Conservation (phyloP, 1,140 invertebrate genomes). For the Eubasilissa regina region DNA sequence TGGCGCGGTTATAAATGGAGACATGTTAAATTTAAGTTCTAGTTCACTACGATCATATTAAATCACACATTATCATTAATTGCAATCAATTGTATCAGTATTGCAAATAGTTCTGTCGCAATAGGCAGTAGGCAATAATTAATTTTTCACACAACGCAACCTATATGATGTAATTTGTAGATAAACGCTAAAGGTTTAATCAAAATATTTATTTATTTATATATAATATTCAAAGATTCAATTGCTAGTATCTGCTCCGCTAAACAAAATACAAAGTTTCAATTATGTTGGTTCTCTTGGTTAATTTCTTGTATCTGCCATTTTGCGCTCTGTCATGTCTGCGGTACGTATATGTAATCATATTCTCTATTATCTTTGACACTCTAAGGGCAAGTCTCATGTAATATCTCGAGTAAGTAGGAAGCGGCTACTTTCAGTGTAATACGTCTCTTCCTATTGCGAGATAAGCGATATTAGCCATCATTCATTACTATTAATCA, state of each 20-base stretch:
- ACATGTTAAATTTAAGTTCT: too few species aligned
- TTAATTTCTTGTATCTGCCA: neutral
- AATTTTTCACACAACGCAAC: neutral
- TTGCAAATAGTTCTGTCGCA: neutral
- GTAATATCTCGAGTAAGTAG: slow-evolving; percentile 31
- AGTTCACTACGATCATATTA: too few species aligned
- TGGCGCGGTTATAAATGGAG: too few species aligned
- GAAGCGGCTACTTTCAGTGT: slow-evolving; percentile 34
- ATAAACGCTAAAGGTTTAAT: too few species aligned
- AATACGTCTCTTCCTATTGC: slow-evolving; percentile 27
- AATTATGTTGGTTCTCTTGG: neutral
- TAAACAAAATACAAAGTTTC: neutral
- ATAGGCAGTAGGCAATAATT: neutral
- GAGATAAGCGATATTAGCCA: slow-evolving; percentile 14
- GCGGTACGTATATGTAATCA: neutral
- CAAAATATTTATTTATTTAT: too few species aligned
- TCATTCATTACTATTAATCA: neutral
- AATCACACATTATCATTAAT: too few species aligned
- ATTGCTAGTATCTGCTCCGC: neutral
- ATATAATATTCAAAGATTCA: neutral
- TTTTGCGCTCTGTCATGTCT: neutral
- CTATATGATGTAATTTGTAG: too few species aligned
- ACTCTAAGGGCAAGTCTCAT: slow-evolving; percentile 13
- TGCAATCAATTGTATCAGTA: too few species aligned
- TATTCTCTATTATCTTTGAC: neutral